These are phyloP conservation scores for Morone chrysops DNA, from an alignment of 2,113 vertebrate genomes.

Conservation along the genomic window DNA sequence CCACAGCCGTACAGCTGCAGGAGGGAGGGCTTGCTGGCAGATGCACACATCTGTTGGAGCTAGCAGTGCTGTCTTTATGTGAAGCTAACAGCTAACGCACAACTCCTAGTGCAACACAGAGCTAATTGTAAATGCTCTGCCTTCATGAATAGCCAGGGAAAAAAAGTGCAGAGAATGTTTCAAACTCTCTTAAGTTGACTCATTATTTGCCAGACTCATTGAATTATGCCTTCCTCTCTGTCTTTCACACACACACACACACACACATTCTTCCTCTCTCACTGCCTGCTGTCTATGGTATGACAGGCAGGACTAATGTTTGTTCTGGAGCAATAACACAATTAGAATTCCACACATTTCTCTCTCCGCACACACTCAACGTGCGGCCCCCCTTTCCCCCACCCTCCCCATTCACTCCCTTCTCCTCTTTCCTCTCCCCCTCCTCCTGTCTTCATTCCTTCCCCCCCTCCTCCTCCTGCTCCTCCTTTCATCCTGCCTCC, in stretches of 20 bases:
- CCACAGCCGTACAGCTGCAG: constrained; percentile 72
- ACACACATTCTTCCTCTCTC: not conserved
- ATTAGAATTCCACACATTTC: constrained; percentile 83
- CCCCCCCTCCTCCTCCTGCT: not conserved
- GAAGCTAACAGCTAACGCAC: constrained; percentile 51
- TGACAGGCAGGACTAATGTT: constrained; percentile 81
- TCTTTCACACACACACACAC: constrained; percentile 6
- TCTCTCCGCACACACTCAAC: constrained; percentile 54
- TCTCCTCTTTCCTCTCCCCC: constrained; percentile 3
- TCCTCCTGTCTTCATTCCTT: not conserved
- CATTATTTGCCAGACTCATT: constrained; percentile 65
- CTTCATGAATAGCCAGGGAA: constrained; percentile 27
- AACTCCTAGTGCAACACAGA: constrained; percentile 45
- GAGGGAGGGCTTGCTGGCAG: constrained; percentile 70
- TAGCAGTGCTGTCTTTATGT: constrained; percentile 38
- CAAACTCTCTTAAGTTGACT: constrained; percentile 44
- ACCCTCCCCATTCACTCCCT: not conserved
- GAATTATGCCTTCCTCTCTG: constrained; percentile 50
- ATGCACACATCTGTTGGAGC: constrained; percentile 74
- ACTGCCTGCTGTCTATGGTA: constrained; percentile 69
- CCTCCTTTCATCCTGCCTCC: not conserved
- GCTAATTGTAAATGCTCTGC: constrained; percentile 47
- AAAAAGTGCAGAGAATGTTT: constrained; percentile 33
- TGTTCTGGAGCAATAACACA: constrained; percentile 82
- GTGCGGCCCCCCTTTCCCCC: constrained; percentile 2